These are phyloP conservation scores for Cotesia chilonis DNA, from an alignment of 1,140 invertebrate genomes.

Conservation along the genomic window DNA sequence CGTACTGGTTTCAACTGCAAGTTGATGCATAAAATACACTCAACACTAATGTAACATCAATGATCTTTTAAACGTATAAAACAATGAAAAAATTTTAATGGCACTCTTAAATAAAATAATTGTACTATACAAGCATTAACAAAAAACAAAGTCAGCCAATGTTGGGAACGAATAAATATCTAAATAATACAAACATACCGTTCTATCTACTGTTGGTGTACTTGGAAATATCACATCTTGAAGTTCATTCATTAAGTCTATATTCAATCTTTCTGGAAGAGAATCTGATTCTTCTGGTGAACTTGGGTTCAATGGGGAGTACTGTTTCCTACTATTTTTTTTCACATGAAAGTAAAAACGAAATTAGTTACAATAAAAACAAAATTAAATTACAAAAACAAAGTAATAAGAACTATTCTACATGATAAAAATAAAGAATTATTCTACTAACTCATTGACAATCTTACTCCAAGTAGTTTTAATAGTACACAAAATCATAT, in stretches of 20 bases:
- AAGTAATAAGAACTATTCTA: too few species aligned
- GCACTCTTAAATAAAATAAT: slow-evolving; percentile 18
- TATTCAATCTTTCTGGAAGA: slow-evolving; percentile 63
- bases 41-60: slow-evolving; percentile 19
- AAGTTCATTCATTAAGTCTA: slow-evolving; percentile 75
- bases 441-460: not conserved
- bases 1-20: slow-evolving; percentile 71
- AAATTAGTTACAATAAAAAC: slow-evolving; percentile 5
- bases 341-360: slow-evolving; percentile 33
- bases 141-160: slow-evolving; percentile 26
- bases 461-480: not conserved
- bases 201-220: slow-evolving; percentile 67
- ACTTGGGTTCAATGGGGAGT: slow-evolving; percentile 66
- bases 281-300: slow-evolving; percentile 65
- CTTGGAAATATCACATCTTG: slow-evolving; percentile 70
- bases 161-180: slow-evolving; percentile 12
- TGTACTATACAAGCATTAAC: slow-evolving; percentile 10
- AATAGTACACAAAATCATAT: slow-evolving; percentile 40
- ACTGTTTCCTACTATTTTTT: slow-evolving; percentile 60
- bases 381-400: not conserved
- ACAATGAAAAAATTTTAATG: slow-evolving; percentile 1
- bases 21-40: slow-evolving; percentile 43
- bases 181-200: slow-evolving; percentile 59
- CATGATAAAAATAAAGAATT: too few species aligned
- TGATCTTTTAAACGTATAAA: slow-evolving; percentile 5